Percentiles rank a stretch among this genome's conserved stretches.
Evolutionary conservation across 2,888 invertebrate genomes (phyloP).

Genomic region (Oxyscelio sp.): DNA sequence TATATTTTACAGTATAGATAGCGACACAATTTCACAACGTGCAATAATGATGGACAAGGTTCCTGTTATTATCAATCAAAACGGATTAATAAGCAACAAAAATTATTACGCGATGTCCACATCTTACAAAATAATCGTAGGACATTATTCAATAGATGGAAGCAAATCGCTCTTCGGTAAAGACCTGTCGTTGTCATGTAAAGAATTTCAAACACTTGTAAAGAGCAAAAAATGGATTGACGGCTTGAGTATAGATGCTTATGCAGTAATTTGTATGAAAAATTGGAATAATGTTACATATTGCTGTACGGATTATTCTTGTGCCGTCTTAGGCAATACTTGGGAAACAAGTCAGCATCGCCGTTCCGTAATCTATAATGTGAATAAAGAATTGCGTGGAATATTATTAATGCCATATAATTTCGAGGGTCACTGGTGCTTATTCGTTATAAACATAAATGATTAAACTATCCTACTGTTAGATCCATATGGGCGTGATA

Average conservation of each 20-base stretch:
- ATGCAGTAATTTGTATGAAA: not conserved
- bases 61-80: no score
- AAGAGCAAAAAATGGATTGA: constrained; percentile 11
- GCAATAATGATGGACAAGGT: no score
- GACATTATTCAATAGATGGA: not conserved
- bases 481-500: constrained; percentile 5
- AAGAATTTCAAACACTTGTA: not conserved
- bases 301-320: not conserved
- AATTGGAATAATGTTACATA: constrained; percentile 10
- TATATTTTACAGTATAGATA: no score
- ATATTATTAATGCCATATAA: constrained; percentile 29
- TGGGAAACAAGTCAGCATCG: not conserved
- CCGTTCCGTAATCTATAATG: not conserved
- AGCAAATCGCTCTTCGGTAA: not conserved
- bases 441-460: constrained; percentile 9
- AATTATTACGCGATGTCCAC: constrained; percentile 7
- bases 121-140: not conserved
- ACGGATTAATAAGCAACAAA: constrained; percentile 8
- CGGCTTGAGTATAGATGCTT: not conserved
- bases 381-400: not conserved
- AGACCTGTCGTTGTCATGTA: not conserved
- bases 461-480: not conserved
- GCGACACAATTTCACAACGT: no score
- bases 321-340: not conserved
- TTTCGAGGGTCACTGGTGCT: constrained; percentile 18